These are phyloP conservation scores for Lepidonotus clava DNA, from an alignment of 2,888 invertebrate genomes.

Conservation along the genomic window DNA sequence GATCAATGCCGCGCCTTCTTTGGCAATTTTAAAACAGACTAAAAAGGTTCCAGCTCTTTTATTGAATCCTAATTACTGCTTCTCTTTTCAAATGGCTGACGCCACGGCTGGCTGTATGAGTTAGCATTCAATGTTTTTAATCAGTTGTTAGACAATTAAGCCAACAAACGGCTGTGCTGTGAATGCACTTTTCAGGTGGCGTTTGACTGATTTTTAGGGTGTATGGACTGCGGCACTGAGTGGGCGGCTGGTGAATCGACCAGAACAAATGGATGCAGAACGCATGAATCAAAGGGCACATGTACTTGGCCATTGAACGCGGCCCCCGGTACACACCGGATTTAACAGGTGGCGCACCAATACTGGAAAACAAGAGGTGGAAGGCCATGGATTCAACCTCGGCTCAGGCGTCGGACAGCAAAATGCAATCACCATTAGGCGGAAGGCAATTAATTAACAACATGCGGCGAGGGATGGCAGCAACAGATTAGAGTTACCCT, in stretches of 20 bases:
- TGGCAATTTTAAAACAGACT: background rate
- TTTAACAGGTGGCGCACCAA: too few species aligned
- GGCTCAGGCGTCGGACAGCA: background rate
- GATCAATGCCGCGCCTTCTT: background rate
- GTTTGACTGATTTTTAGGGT: too few species aligned
- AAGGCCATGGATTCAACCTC: too few species aligned
- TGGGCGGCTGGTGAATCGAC: too few species aligned
- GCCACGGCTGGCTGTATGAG: background rate
- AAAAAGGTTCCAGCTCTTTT: background rate
- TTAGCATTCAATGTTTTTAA: background rate
- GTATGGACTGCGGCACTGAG: too few species aligned
- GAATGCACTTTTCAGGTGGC: background rate
- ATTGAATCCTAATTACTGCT: conserved; percentile 6
- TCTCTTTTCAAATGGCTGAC: background rate
- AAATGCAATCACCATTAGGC: conserved; percentile 43
- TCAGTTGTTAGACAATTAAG: background rate
- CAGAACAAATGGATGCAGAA: too few species aligned
- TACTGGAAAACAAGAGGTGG: too few species aligned
- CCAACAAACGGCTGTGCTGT: background rate
- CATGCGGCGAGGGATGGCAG: background rate
- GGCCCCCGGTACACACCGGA: too few species aligned
- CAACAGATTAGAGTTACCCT: background rate
- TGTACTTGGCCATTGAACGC: too few species aligned
- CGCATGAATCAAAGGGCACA: too few species aligned
- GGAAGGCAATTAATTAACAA: conserved; percentile 34